Conservation (phyloP, 2,888 invertebrate genomes). For the Tetanocera ferruginea region DNA sequence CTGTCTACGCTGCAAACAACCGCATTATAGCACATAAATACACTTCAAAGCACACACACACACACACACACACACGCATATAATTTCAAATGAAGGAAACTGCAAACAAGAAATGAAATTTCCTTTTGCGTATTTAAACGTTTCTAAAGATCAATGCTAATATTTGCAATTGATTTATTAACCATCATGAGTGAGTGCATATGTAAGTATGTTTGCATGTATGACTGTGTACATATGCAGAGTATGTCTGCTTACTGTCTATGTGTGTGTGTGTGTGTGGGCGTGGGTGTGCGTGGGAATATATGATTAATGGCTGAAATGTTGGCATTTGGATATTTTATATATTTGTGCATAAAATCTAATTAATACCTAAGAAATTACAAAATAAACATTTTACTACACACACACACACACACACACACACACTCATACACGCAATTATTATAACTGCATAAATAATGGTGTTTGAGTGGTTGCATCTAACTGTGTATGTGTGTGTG, state of each 20-base stretch:
- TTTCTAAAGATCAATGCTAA: conserved; percentile 48
- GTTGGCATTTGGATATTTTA: neutral
- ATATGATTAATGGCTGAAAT: conserved; percentile 13
- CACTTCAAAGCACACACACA: neutral
- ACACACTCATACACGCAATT: neutral
- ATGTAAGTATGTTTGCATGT: neutral
- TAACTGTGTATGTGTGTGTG: neutral
- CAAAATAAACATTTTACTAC: conserved; percentile 13
- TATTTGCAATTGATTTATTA: conserved; percentile 49
- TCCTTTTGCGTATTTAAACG: conserved; percentile 42
- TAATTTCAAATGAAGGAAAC: conserved; percentile 23
- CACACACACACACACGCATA: neutral
- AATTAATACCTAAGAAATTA: conserved; percentile 19
- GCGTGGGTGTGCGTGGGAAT: neutral
- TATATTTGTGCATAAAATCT: conserved; percentile 11
- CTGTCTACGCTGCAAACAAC: neutral
- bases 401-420: neutral
- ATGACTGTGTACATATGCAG: neutral
- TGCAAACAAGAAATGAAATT: conserved; percentile 44
- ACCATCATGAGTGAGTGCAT: conserved; percentile 8
- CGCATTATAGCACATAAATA: neutral
- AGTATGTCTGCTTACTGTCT: neutral
- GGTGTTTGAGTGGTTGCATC: neutral
- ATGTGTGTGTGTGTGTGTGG: neutral
- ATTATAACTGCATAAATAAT: conserved; percentile 11